Evolutionary conservation across 2,113 vertebrate species (phyloP).

Genomic region (Mormyrus iriodes): DNA sequence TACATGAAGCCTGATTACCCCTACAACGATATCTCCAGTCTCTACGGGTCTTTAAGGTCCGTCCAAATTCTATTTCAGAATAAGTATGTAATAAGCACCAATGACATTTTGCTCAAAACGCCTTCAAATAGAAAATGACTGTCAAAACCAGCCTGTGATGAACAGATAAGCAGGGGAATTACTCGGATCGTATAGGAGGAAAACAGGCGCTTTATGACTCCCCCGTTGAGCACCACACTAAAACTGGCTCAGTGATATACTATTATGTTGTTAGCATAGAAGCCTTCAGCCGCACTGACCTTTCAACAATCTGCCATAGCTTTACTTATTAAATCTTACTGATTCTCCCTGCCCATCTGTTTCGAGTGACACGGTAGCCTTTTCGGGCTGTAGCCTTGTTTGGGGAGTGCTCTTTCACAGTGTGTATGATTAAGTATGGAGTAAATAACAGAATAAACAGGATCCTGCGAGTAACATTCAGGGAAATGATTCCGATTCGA

Average conservation of each 20-base stretch:
- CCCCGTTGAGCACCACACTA: background rate
- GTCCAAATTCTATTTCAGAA: background rate
- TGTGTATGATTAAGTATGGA: background rate
- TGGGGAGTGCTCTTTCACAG: background rate
- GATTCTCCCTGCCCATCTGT: background rate
- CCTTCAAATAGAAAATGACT: background rate
- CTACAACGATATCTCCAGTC: background rate
- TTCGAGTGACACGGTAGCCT: background rate
- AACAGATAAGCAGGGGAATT: background rate
- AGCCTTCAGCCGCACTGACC: background rate
- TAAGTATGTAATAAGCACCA: background rate
- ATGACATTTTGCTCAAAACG: background rate
- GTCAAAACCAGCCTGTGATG: background rate
- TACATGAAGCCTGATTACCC: background rate
- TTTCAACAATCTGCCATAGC: background rate
- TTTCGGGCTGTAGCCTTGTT: background rate
- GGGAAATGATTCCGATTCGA: background rate
- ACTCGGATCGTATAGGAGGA: background rate
- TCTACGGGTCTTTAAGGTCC: background rate
- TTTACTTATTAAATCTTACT: background rate
- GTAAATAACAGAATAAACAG: background rate
- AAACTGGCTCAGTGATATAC: background rate
- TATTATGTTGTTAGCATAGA: background rate
- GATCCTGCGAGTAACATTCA: background rate
- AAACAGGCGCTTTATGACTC: background rate